A percentile compares a stretch with the other conserved stretches of the same genome.
These are phyloP conservation scores for Cephus pygmeus DNA, from an alignment of 2,888 invertebrate genomes.

Conservation along the genomic window DNA sequence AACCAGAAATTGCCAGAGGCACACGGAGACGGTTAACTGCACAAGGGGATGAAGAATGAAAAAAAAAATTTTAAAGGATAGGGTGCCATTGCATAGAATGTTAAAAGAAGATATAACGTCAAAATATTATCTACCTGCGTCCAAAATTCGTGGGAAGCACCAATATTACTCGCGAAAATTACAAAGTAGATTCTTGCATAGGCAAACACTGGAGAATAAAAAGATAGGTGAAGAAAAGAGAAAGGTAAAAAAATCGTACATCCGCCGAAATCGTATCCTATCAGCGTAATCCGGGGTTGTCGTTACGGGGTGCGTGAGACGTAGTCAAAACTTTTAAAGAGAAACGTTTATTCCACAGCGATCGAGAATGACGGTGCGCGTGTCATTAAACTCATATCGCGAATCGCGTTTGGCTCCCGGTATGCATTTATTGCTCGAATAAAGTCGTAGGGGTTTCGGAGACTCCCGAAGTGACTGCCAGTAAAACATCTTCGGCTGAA, in stretches of 20 bases:
- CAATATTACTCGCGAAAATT: background rate
- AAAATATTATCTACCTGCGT: background rate
- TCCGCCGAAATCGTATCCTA: background rate
- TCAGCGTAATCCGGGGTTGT: background rate
- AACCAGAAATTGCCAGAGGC: background rate
- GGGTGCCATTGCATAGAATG: background rate
- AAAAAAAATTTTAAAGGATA: background rate
- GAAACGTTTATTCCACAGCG: background rate
- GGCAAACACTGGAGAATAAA: background rate
- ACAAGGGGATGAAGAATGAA: background rate
- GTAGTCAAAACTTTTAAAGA: background rate
- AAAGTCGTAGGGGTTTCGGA: background rate
- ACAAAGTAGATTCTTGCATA: background rate
- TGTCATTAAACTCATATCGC: background rate
- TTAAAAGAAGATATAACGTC: background rate
- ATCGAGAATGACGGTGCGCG: background rate
- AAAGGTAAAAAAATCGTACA: background rate
- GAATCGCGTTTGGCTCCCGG: background rate
- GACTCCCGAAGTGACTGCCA: background rate
- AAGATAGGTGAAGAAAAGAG: background rate
- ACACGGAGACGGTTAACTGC: background rate
- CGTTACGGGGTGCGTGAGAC: background rate
- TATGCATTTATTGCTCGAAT: background rate
- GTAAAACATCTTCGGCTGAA: background rate
- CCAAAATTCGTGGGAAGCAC: background rate